Percentiles rank a stretch among this genome's conserved stretches.
phyloP scores from a whole-genome alignment of 1,140 invertebrate genomes.

The Aleiodes sp. region DNA sequence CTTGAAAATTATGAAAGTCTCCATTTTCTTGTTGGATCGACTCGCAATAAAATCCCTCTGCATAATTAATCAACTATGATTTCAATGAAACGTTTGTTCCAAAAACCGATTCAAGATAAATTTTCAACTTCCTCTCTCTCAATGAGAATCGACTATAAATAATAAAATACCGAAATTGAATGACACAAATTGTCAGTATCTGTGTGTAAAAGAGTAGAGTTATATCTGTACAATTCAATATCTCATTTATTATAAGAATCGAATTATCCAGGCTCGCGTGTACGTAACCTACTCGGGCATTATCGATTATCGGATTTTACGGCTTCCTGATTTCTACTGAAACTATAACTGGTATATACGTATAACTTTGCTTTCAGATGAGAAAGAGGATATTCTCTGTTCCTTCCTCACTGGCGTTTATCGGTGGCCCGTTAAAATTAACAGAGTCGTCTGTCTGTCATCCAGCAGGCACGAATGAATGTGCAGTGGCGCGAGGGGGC shows the following conservation, averaged over 20 bases:
- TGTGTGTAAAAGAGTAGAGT: neutral
- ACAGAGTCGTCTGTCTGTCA: conserved; percentile 50
- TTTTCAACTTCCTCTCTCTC: too few species aligned
- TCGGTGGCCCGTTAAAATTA: conserved; percentile 47
- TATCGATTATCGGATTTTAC: conserved; percentile 50
- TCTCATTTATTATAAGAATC: conserved; percentile 31
- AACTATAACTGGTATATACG: neutral
- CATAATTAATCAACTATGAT: too few species aligned
- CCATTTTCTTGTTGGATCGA: too few species aligned
- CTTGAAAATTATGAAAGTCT: too few species aligned
- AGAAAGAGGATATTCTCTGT: too few species aligned
- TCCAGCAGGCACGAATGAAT: conserved; percentile 7
- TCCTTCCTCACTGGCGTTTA: conserved; percentile 38
- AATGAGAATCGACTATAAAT: neutral
- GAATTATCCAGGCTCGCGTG: conserved; percentile 27
- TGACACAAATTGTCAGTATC: conserved; percentile 21
- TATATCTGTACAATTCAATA: conserved; percentile 5
- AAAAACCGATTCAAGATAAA: too few species aligned
- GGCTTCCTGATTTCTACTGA: conserved; percentile 34
- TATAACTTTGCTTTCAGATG: neutral
- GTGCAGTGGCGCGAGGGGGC: neutral
- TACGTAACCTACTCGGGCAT: neutral
- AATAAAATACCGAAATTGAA: neutral
- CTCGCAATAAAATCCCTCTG: too few species aligned
- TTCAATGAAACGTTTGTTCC: too few species aligned